phyloP scores from a whole-genome alignment of 1,140 invertebrate species.

The Drosophila rhopaloa region DNA sequence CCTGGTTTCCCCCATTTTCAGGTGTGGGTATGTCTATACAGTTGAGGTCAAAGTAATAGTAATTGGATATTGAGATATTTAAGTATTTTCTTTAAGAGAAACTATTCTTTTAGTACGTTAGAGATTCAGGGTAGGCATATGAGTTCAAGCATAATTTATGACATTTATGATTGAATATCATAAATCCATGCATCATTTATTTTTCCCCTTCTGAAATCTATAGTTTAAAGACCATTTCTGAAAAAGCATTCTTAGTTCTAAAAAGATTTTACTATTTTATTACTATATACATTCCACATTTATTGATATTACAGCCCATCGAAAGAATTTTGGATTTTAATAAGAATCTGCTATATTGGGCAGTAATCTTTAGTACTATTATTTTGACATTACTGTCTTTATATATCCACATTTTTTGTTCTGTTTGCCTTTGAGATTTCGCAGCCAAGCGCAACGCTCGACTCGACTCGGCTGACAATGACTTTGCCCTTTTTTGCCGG shows the following conservation, averaged over 20 bases:
- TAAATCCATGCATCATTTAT: no score
- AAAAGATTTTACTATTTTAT: background rate
- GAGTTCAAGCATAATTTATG: no score
- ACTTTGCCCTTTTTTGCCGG: slow-evolving; percentile 69
- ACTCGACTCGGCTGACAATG: slow-evolving; percentile 60
- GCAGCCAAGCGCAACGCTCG: slow-evolving; percentile 74
- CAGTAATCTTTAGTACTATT: background rate
- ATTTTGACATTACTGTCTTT: slow-evolving; percentile 8
- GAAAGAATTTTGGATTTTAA: background rate
- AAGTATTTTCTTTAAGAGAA: no score
- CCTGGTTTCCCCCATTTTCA: background rate
- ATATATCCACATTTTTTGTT: slow-evolving; percentile 50
- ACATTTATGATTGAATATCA: no score
- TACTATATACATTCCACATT: no score
- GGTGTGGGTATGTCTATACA: background rate
- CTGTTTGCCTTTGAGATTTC: slow-evolving; percentile 74
- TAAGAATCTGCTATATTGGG: background rate
- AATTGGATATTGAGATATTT: background rate
- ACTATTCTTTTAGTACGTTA: no score
- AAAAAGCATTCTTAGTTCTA: background rate
- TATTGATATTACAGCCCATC: no score
- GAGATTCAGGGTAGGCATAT: no score
- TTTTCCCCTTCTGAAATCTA: no score
- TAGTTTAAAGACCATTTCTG: no score
- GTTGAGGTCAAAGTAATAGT: slow-evolving; percentile 3